phyloP scores from a whole-genome alignment of 2,888 invertebrate species.

The Rhogogaster chlorosoma region DNA sequence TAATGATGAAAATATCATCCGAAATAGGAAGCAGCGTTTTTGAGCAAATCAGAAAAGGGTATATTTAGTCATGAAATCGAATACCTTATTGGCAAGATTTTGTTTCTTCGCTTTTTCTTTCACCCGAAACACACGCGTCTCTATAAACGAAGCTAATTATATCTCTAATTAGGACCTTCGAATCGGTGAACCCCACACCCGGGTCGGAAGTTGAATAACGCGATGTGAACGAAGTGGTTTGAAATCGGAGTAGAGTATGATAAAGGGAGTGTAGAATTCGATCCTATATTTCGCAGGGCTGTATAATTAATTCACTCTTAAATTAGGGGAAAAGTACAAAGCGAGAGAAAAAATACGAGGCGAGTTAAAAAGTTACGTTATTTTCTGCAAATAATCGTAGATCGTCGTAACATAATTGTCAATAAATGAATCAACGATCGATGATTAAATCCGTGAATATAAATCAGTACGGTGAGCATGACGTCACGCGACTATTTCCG shows the following conservation, averaged over 20 bases:
- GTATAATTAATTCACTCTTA: neutral
- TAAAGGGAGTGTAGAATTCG: neutral
- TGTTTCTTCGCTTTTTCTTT: neutral
- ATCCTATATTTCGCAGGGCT: neutral
- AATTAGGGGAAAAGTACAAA: neutral
- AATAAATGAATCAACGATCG: neutral
- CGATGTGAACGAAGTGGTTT: neutral
- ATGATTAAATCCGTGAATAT: neutral
- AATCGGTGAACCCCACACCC: neutral
- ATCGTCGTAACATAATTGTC: neutral
- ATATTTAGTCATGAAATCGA: neutral
- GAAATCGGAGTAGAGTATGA: neutral
- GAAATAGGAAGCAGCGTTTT: neutral
- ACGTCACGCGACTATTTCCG: neutral
- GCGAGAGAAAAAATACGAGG: neutral
- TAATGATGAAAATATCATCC: neutral
- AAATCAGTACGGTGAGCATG: neutral
- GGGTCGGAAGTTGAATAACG: conserved; percentile 3
- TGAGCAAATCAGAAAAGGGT: neutral
- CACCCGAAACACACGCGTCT: neutral
- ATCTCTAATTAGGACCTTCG: conserved; percentile 63
- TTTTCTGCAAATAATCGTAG: neutral
- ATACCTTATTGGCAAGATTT: neutral
- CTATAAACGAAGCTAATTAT: neutral
- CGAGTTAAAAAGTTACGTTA: neutral